Percentiles rank a stretch among this genome's conserved stretches.
phyloP scores from a whole-genome alignment of 2,888 invertebrate genomes.

The Acholoe squamosa region DNA sequence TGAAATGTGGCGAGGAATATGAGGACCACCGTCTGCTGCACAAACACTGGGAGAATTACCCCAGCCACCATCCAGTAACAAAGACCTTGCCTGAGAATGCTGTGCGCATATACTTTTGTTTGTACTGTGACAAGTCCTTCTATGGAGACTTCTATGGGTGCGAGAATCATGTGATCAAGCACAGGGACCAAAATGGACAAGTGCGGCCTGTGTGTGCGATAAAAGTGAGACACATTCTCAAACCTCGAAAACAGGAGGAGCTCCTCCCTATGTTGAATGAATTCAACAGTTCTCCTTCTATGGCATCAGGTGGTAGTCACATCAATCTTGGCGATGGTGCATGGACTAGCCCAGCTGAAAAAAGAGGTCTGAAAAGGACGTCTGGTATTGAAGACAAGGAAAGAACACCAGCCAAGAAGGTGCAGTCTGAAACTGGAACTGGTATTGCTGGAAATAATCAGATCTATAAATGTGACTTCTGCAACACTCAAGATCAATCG shows the following conservation, averaged over 20 bases:
- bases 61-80: conserved; percentile 49
- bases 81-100: background rate
- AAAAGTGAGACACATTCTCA: conserved; percentile 52
- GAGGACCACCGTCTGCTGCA: conserved; percentile 24
- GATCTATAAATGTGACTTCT: conserved; percentile 65
- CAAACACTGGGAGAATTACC: conserved; percentile 35
- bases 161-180: conserved; percentile 57
- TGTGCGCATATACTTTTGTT: conserved; percentile 55
- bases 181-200: background rate
- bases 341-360: background rate
- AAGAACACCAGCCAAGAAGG: conserved; percentile 31
- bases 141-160: conserved; percentile 48
- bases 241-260: conserved; percentile 36
- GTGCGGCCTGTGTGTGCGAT: conserved; percentile 6
- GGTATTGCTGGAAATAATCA: background rate
- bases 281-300: too few species aligned
- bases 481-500: background rate
- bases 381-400: background rate
- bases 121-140: conserved; percentile 62
- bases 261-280: conserved; percentile 49
- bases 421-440: background rate
- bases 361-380: background rate
- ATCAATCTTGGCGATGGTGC: too few species aligned
- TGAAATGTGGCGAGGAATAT: background rate
- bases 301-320: too few species aligned